Evolutionary conservation across 2,113 vertebrate species (phyloP).

Genomic region (Machaerirhynchus nigripectus): DNA sequence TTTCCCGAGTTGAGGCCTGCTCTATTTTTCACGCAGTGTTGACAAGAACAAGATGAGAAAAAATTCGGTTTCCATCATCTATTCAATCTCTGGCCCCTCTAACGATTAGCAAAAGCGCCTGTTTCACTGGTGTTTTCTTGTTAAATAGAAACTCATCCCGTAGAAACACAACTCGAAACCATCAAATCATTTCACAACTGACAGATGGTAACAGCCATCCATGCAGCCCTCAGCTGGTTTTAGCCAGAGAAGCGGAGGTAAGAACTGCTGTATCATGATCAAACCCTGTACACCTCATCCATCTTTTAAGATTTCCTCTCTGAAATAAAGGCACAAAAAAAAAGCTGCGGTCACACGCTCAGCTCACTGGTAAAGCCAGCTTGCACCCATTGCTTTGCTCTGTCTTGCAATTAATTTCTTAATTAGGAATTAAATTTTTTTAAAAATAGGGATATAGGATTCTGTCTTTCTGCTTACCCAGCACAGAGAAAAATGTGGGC

Average conservation of each 20-base stretch:
- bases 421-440: background rate
- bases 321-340: background rate
- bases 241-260: background rate
- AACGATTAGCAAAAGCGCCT: background rate
- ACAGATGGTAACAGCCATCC: background rate
- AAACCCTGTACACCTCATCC: background rate
- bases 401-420: background rate
- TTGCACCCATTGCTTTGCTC: background rate
- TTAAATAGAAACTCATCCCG: background rate
- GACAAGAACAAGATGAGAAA: slow-evolving; percentile 46
- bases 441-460: background rate
- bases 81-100: background rate
- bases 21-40: background rate
- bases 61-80: slow-evolving; percentile 29
- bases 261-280: background rate
- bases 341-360: background rate
- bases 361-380: background rate
- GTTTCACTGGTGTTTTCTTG: background rate
- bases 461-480: background rate
- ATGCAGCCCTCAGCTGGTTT: background rate
- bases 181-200: slow-evolving; percentile 6
- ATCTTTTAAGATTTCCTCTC: background rate
- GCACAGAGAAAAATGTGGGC: background rate
- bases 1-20: background rate
- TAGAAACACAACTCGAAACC: background rate